phyloP scores from a whole-genome alignment of 2,113 vertebrate genomes.

The Ranitomeya imitator region DNA sequence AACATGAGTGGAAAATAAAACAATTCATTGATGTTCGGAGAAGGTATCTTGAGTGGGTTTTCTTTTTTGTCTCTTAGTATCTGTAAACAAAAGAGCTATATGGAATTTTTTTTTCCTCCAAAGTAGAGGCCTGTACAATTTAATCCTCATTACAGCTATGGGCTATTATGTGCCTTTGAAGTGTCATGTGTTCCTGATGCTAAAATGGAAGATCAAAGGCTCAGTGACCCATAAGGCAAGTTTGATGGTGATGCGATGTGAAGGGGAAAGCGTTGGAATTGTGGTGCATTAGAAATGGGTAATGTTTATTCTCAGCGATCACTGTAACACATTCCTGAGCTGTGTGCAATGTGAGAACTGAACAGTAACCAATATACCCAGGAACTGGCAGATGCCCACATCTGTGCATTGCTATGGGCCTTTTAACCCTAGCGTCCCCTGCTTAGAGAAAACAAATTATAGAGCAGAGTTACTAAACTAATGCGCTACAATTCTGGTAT shows the following conservation, averaged over 20 bases:
- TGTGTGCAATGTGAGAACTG: conserved; percentile 35
- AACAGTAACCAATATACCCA: conserved; percentile 26
- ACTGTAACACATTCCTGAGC: conserved; percentile 48
- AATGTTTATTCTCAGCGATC: conserved; percentile 46
- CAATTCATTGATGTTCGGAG: neutral
- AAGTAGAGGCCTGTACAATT: conserved; percentile 39
- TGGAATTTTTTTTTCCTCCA: conserved; percentile 13
- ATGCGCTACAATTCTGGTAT: no score
- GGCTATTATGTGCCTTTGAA: conserved; percentile 56
- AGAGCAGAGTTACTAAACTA: no score
- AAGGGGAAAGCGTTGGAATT: conserved; percentile 49
- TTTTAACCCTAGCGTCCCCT: neutral
- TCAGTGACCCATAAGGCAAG: conserved; percentile 46
- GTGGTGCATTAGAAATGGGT: conserved; percentile 48
- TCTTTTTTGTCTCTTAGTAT: neutral
- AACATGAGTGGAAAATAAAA: neutral
- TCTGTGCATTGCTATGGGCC: neutral
- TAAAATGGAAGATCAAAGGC: conserved; percentile 57
- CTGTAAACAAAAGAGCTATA: conserved; percentile 33
- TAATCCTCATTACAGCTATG: conserved; percentile 55
- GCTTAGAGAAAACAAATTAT: neutral
- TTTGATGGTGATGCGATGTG: conserved; percentile 55
- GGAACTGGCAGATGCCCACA: conserved; percentile 27
- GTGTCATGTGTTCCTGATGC: conserved; percentile 55
- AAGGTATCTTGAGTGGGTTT: neutral